Base-by-base conservation (phyloP, 2,113 vertebrate species). In the Agapornis roseicollis region DNA sequence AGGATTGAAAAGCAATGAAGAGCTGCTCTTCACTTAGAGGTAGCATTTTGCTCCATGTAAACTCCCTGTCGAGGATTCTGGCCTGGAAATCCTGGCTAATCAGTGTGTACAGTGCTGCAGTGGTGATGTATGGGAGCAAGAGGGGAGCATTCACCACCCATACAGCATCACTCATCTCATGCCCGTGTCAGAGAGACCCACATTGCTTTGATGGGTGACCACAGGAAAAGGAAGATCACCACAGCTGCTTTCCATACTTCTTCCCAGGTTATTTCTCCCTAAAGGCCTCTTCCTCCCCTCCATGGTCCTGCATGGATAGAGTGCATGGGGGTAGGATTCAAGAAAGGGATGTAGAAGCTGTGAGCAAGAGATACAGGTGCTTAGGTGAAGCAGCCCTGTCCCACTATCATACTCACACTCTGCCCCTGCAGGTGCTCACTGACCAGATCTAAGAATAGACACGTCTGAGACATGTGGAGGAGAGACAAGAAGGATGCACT, bases 41-140 rank as follows among this genome's bases (percentile, higher is more conserved):
- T 87, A 85, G 55, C 60, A 66, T 91, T 86, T 78, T 55, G 68
- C 66, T 58, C 46, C 8, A 1, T 22, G 33, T 6, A 52, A 49
- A 31, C 76, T 76, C 56, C 27, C 24, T 76, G n/a, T 42, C 65
- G 74, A 55, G 85, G 68, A 49, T 58, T 15, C 60, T 80, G 80
- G 60, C 55, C 89, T 41, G 55, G 13, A 85, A 42, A 33, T 63
- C 49, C 85, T 44, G 42, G 64, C 25, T 49, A 4, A 50, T 37
- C 0, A 0, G 8, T 47, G 42, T 0, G 0, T 74, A 64, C 3
- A 2, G 60, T 1, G 7, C 52, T 5, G 25, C n/a, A 58, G 61
- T 47, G 37, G 28, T 4, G 29, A 10, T 42, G 44, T 23, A 31
- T 22, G 22, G 8, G 25, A 18, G 29, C 53, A 24, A 66, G 10